These are phyloP conservation scores for Halichoeres trimaculatus DNA, from an alignment of 2,113 vertebrate genomes.

Conservation along the genomic window DNA sequence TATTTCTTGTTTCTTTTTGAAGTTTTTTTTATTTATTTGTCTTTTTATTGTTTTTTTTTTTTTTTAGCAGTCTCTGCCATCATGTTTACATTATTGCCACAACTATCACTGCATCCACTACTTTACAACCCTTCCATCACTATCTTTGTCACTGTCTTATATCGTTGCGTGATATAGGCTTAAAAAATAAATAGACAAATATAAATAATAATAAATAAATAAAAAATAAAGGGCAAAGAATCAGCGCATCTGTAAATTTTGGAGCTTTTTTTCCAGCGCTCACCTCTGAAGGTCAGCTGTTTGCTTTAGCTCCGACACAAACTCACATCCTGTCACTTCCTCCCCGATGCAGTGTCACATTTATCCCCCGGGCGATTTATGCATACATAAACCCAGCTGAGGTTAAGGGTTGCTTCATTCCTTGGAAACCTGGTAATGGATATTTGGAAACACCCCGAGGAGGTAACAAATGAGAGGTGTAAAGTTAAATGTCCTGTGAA, in stretches of 20 bases:
- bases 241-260: constrained; percentile 23
- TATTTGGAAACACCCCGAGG: constrained; percentile 79
- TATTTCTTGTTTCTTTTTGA: too few species aligned
- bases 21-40: too few species aligned
- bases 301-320: constrained; percentile 41
- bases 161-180: too few species aligned
- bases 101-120: too few species aligned
- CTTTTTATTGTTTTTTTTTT: too few species aligned
- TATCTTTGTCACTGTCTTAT: too few species aligned
- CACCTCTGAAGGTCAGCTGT: constrained; percentile 53
- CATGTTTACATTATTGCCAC: too few species aligned
- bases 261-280: not conserved
- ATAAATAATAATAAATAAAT: too few species aligned
- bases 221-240: too few species aligned
- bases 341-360: constrained; percentile 66
- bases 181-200: too few species aligned
- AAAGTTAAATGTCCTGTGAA: constrained; percentile 88
- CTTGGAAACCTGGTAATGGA: constrained; percentile 80
- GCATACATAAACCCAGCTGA: constrained; percentile 78
- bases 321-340: constrained; percentile 55
- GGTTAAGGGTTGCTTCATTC: constrained; percentile 80
- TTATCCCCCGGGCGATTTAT: constrained; percentile 75
- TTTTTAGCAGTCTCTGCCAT: too few species aligned
- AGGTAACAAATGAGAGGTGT: constrained; percentile 84
- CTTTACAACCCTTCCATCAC: too few species aligned